Evolutionary conservation across 2,888 invertebrate species (phyloP).

Genomic region (Cybosia mesomella): DNA sequence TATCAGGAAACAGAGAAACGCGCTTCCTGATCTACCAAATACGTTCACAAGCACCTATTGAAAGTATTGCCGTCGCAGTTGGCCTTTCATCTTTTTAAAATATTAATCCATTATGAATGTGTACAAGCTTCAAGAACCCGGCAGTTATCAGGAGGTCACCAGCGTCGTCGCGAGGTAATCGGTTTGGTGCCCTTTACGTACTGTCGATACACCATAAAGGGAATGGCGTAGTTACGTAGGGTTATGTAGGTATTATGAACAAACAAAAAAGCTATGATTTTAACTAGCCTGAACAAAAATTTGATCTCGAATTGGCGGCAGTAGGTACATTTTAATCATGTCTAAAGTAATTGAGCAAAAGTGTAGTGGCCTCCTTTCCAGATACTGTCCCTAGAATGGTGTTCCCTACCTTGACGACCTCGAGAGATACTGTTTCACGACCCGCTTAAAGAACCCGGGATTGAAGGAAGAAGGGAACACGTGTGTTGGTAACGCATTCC

Average conservation of each 20-base stretch:
- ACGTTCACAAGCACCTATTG: conserved; percentile 59
- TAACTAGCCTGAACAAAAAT: not conserved
- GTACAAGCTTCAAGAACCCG: conserved; percentile 66
- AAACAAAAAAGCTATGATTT: conserved; percentile 23
- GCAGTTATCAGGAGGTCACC: conserved; percentile 72
- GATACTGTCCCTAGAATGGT: no score
- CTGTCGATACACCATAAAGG: conserved; percentile 64
- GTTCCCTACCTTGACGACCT: no score
- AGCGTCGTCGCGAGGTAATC: conserved; percentile 70
- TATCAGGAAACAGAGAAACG: conserved; percentile 62
- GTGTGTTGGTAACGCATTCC: no score
- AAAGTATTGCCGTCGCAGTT: conserved; percentile 61
- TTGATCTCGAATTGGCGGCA: no score
- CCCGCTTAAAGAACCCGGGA: no score
- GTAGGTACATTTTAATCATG: no score
- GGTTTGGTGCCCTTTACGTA: conserved; percentile 70
- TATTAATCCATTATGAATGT: conserved; percentile 66
- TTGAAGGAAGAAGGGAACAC: no score
- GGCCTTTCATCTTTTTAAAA: conserved; percentile 74
- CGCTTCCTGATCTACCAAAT: conserved; percentile 71
- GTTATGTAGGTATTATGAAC: conserved; percentile 34
- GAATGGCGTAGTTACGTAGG: conserved; percentile 50
- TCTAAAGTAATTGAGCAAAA: no score
- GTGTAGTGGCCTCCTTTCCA: no score
- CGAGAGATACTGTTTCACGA: no score